Base-by-base conservation (phyloP, 2,888 invertebrate genomes). In the Operophtera brumata region DNA sequence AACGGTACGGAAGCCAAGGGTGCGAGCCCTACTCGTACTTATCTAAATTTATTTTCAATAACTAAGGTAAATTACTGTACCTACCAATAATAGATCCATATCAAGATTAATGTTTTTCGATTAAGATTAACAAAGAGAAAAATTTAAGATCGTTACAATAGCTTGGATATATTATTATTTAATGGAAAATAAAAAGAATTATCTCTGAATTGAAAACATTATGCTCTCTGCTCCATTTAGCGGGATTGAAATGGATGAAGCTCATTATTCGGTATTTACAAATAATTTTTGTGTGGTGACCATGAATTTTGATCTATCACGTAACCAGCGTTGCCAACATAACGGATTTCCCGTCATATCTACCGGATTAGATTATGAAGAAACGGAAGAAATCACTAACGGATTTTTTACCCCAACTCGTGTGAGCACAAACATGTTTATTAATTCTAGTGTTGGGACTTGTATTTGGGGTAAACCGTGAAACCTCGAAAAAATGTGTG, bases 161-260 rank as follows among this genome's bases (percentile, higher is more conserved):
- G 45, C 35, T 30, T 32, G n/a, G 13, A 30, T 14, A 20, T 9
- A 44, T 44, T 44, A 20, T 11, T 34, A 6, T 34, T 34, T 6
- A 11, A 9, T 9, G 36, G 8, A 44, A 48, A 44, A 35, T 40
- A 34, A 37, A 13, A 30, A 7, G 34, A 42, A 56, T 56, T 42
- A 54, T 39, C 26, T 35, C 8, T 47, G 51, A 47, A 56, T 56
- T 39, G 53, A 56, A 46, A 56, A 44, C 32, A 28, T 44, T 42
- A 37, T 36, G 46, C 10, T 44, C 47, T 56, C 39, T 37, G 30
- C 47, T 47, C 47, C 51, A 52, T 52, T 57, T 32, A 45, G 13
- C 47, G 30, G 45, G 52, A 57, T 57, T 48, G 44, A 37, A 47
- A 57, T 57, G 28, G 41, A 57, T 52, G 47, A 26, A 14, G 47